Conservation (phyloP, 2,113 vertebrate species). For the Trinectes maculatus region DNA sequence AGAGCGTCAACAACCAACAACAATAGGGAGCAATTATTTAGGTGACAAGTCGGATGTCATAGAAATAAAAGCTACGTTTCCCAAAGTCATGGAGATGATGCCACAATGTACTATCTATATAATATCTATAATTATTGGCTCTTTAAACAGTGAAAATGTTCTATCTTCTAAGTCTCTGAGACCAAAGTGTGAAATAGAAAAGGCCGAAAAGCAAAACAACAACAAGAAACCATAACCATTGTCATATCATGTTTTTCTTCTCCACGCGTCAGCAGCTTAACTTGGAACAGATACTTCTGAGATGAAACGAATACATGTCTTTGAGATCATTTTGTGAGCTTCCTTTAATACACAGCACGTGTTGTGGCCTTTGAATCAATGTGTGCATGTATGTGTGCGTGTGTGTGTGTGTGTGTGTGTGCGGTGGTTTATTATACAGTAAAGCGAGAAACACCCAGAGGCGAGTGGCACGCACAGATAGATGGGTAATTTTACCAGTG, state of each 20-base stretch:
- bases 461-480: constrained; percentile 32
- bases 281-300: background rate
- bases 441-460: constrained; percentile 35
- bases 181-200: constrained; percentile 14
- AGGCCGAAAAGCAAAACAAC: too few species aligned
- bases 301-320: too few species aligned
- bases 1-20: constrained; percentile 26
- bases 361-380: constrained; percentile 36
- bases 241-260: background rate
- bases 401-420: background rate
- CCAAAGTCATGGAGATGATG: background rate
- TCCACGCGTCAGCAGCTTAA: background rate
- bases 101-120: too few species aligned
- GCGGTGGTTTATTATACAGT: constrained; percentile 39
- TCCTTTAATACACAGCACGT: constrained; percentile 44
- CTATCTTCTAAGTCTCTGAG: background rate
- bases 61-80: constrained; percentile 5
- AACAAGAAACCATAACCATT: background rate
- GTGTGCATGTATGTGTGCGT: background rate
- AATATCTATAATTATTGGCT: too few species aligned
- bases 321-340: constrained; percentile 18
- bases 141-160: too few species aligned
- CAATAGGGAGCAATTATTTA: constrained; percentile 45
- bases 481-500: too few species aligned
- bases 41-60: constrained; percentile 17